Evolutionary conservation across 2,797 vertebrate species (phyloP).

Genomic region (Falco biarmicus): DNA sequence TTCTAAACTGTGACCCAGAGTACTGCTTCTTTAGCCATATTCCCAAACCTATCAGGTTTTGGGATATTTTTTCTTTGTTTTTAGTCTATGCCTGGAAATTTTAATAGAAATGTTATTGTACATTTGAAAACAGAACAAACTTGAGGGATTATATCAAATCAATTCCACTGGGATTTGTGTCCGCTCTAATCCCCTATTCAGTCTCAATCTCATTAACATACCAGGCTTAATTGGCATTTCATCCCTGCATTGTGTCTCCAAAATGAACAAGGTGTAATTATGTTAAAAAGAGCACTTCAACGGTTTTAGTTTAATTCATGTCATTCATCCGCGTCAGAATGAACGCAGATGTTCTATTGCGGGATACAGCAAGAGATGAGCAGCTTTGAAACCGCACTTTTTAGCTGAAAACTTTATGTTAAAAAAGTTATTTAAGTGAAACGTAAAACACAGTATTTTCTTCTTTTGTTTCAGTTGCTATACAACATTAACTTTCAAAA

Average conservation of each 20-base stretch:
- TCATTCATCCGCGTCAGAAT: constrained; percentile 80
- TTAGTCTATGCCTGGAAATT: constrained; percentile 23
- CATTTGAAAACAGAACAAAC: constrained; percentile 66
- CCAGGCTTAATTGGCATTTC: constrained; percentile 82
- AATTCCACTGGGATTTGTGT: constrained; percentile 71
- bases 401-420: constrained; percentile 71
- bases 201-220: constrained; percentile 77
- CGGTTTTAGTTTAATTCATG: constrained; percentile 67
- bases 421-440: constrained; percentile 80
- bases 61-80: neutral
- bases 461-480: constrained; percentile 76
- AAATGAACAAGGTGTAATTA: constrained; percentile 83
- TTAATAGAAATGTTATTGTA: constrained; percentile 53
- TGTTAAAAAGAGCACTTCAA: constrained; percentile 76
- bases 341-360: constrained; percentile 80
- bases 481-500: constrained; percentile 80
- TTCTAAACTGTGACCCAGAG: neutral
- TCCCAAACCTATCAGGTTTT: neutral
- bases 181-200: constrained; percentile 76
- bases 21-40: constrained; percentile 30
- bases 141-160: constrained; percentile 69
- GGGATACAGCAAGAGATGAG: constrained; percentile 64
- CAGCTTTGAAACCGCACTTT: constrained; percentile 75
- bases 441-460: constrained; percentile 75
- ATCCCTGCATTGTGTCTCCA: constrained; percentile 79